These are phyloP conservation scores for Nycticryphes semicollaris DNA, from an alignment of 2,113 vertebrate genomes.

Conservation along the genomic window DNA sequence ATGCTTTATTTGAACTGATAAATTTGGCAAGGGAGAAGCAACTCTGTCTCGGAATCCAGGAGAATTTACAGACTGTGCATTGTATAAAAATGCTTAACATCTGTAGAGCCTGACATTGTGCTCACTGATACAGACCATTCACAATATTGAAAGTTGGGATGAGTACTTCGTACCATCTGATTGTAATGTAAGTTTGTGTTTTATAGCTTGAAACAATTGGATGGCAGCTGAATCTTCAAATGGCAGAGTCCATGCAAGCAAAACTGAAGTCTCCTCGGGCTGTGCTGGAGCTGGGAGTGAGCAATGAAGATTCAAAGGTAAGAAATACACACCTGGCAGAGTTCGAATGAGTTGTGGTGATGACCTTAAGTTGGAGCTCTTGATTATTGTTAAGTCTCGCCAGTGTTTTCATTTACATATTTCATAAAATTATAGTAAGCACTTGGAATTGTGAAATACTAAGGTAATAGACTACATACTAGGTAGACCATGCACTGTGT, in stretches of 20 bases:
- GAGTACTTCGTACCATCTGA: conserved; percentile 11
- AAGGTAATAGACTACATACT: neutral
- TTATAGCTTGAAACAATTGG: conserved; percentile 89
- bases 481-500: neutral
- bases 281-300: conserved; percentile 87
- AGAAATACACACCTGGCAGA: neutral
- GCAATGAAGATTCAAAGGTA: conserved; percentile 88
- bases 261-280: conserved; percentile 88
- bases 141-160: neutral
- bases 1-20: neutral
- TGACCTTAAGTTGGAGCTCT: neutral
- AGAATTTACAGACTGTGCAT: neutral
- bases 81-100: neutral
- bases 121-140: neutral
- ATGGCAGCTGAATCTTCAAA: conserved; percentile 96
- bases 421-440: neutral
- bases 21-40: neutral
- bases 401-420: neutral
- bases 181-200: conserved; percentile 46
- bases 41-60: neutral
- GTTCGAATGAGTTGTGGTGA: neutral
- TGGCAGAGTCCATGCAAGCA: conserved; percentile 88
- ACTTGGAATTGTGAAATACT: neutral
- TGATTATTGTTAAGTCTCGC: neutral
- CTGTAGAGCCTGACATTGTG: neutral